phyloP scores from a whole-genome alignment of 2,113 vertebrate genomes.

The Caloenas nicobarica region DNA sequence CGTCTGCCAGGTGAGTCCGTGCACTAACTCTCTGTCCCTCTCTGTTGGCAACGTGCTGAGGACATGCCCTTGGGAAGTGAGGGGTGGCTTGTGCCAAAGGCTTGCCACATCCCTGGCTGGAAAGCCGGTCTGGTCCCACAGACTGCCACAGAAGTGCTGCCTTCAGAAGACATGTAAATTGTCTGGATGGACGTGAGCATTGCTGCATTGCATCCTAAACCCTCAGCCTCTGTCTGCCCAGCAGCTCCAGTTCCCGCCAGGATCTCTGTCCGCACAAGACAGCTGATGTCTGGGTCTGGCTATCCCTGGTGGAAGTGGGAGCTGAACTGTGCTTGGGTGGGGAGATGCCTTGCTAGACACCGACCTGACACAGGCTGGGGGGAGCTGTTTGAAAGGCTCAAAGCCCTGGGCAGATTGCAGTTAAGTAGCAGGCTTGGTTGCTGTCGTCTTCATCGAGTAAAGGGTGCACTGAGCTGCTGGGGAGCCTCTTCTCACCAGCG shows the following conservation, averaged over 20 bases:
- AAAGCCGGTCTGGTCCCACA: background rate
- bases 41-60: rapidly evolving
- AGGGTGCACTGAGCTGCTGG: background rate
- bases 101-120: background rate
- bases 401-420: background rate
- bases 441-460: background rate
- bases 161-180: background rate
- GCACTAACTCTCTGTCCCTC: background rate
- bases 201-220: background rate
- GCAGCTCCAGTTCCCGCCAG: background rate
- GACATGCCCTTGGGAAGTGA: background rate
- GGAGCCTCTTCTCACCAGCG: background rate
- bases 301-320: background rate
- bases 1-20: slow-evolving; percentile 75
- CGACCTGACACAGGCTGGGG: background rate
- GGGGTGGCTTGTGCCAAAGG: background rate
- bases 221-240: background rate
- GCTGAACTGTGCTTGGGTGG: rapidly evolving
- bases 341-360: background rate
- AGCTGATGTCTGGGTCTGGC: background rate
- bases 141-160: background rate
- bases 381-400: background rate
- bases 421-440: background rate
- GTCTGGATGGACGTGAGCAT: background rate
- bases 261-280: background rate